Evolutionary conservation across 2,797 vertebrate species (phyloP).

Genomic region (Helostoma temminkii): DNA sequence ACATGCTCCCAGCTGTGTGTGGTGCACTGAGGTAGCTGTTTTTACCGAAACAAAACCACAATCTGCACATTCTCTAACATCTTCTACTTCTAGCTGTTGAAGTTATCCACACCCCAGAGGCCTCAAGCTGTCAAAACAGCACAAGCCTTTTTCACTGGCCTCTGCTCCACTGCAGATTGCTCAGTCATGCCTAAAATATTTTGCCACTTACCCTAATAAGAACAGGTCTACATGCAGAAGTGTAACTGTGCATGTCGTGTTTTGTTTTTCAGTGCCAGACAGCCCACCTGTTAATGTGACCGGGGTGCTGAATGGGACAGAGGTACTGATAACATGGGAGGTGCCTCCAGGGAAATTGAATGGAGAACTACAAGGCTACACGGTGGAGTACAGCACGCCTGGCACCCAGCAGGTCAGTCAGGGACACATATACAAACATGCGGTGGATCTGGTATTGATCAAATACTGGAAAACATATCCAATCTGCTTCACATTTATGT

Average conservation of each 20-base stretch:
- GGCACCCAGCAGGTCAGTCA: constrained; percentile 81
- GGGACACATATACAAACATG: background rate
- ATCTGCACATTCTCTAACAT: constrained; percentile 57
- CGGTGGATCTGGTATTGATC: background rate
- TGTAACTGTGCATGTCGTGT: background rate
- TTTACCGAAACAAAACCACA: constrained; percentile 49
- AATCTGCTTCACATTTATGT: background rate
- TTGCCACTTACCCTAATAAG: background rate
- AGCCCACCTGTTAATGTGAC: constrained; percentile 86
- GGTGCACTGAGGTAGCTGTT: constrained; percentile 28
- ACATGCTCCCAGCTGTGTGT: background rate
- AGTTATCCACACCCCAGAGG: constrained; percentile 49
- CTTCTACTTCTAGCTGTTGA: constrained; percentile 64
- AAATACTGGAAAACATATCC: background rate
- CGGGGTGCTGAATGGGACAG: constrained; percentile 83
- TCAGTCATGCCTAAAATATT: background rate
- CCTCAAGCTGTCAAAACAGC: constrained; percentile 71
- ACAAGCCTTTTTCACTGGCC: constrained; percentile 45
- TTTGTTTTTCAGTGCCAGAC: constrained; percentile 84
- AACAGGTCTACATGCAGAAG: background rate
- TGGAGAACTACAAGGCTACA: constrained; percentile 88
- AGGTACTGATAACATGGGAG: constrained; percentile 85
- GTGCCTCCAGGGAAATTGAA: constrained; percentile 85
- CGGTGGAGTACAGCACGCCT: constrained; percentile 87
- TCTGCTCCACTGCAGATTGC: background rate